Conservation (phyloP, 1,140 invertebrate genomes). For the Euschistus heros region DNA sequence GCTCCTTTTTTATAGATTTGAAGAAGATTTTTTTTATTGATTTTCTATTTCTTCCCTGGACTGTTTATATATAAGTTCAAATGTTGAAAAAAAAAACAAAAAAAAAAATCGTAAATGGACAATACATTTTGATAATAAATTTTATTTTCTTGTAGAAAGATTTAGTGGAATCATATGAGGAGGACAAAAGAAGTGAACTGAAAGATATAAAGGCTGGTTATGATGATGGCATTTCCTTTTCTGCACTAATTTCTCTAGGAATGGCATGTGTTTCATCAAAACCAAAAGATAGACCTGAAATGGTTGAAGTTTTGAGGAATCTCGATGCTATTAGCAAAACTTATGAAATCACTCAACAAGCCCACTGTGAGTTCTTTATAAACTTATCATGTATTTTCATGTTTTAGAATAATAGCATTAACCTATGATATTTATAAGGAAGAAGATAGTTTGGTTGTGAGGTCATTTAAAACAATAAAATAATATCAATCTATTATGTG, state of each 20-base stretch:
- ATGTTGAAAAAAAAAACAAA: too few relatives aligned
- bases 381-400: too few relatives aligned
- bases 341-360: too few relatives aligned
- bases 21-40: conserved; percentile 3
- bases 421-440: too few relatives aligned
- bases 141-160: conserved; percentile 45
- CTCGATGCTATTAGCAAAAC: conserved; percentile 31
- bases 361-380: too few relatives aligned
- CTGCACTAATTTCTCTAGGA: conserved; percentile 45
- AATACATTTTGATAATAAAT: background rate
- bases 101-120: too few relatives aligned
- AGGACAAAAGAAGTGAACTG: conserved; percentile 36
- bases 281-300: conserved; percentile 50
- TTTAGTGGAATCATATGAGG: conserved; percentile 42
- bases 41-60: background rate
- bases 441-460: too few relatives aligned
- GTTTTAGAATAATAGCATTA: too few relatives aligned
- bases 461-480: too few relatives aligned
- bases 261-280: conserved; percentile 43
- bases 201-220: conserved; percentile 42
- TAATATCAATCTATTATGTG: too few relatives aligned
- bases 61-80: too few relatives aligned
- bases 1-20: too few relatives aligned
- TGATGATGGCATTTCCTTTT: conserved; percentile 42
- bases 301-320: conserved; percentile 44